These are phyloP conservation scores for Volucella inanis DNA, from an alignment of 2,888 invertebrate species.

Conservation along the genomic window DNA sequence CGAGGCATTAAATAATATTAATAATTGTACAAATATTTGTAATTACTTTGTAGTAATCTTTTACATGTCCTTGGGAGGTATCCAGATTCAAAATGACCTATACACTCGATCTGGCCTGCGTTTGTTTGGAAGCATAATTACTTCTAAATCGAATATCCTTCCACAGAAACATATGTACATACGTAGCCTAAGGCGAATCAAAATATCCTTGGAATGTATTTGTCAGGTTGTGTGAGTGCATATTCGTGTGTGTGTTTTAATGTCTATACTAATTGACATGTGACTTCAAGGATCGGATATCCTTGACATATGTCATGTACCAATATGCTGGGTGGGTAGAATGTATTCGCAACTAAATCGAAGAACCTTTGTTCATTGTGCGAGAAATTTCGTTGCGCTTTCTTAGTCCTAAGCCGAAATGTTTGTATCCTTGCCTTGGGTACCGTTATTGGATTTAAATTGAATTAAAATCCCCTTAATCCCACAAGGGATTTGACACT, in stretches of 20 bases:
- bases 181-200: conserved; percentile 13
- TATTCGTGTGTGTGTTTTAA: conserved; percentile 26
- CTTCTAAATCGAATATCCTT: conserved; percentile 52
- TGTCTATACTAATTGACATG: conserved; percentile 71
- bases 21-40: conserved; percentile 74
- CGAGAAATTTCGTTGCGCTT: conserved; percentile 49
- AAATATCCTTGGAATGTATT: conserved; percentile 26
- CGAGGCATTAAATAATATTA: conserved; percentile 69
- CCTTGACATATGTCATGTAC: conserved; percentile 66
- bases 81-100: conserved; percentile 57
- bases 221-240: background rate
- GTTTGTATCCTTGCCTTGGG: conserved; percentile 10
- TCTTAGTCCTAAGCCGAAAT: conserved; percentile 5
- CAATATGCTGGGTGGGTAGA: background rate
- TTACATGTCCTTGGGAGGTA: conserved; percentile 65
- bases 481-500: conserved; percentile 73
- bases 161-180: background rate
- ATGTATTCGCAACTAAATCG: conserved; percentile 30
- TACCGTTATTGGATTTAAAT: conserved; percentile 72
- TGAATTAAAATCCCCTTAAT: conserved; percentile 72
- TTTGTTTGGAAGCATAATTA: conserved; percentile 46
- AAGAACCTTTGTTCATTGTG: conserved; percentile 58
- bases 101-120: background rate
- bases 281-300: conserved; percentile 72
- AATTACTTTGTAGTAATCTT: conserved; percentile 71